Base-by-base conservation (phyloP, 2,888 invertebrate species). In the Limenitis camilla region DNA sequence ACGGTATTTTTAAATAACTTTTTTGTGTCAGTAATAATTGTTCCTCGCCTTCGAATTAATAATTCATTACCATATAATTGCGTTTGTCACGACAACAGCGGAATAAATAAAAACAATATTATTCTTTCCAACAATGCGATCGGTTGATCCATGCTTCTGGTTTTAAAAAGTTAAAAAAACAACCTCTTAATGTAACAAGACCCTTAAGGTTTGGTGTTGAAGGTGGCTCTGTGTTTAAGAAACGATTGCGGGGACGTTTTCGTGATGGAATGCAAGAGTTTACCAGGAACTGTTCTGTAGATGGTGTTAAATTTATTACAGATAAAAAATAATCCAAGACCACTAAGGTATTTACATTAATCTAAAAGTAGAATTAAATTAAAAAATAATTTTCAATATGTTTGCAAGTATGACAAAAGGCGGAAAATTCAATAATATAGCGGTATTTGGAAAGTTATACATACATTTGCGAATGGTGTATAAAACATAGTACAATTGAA, bases 81-180 rank as follows among this genome's bases (percentile, higher is more conserved):
- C 27, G 38, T 32, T 4, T 40, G 41, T 52, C 52, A 52, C 46
- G 46, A 52, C 30, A 10, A 38, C 29, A 1, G 29, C 9, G 6
- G n/a, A 29, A 5, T 39, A n/a, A 35, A 35, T 35, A 32, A 27
- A 46, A 38, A 41, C 6, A 5, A 4, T 9, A 30, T 27, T 31
- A 4, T 19, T 30, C 11, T n/a, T n/a, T 10, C 28, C 10, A 31
- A 59, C 30, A 33, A 72, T 73, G 70, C 60, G 72, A 6, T 71
- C 72, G 5, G 64, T 71, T 6, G 68, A 72, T 49, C 69, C 70
- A 0, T 58, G 51, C 2, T 5, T 43, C 2, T 72, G 71, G 72
- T 60, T 49, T 0, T 55, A 33, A n/a, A 56, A 46, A 11, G 36
- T 40, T 2, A 58, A 40, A 10, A 19, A 59, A 59, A 9, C 50